Evolutionary conservation across 2,797 vertebrate species (phyloP).

Genomic region (Calcarius lapponicus): DNA sequence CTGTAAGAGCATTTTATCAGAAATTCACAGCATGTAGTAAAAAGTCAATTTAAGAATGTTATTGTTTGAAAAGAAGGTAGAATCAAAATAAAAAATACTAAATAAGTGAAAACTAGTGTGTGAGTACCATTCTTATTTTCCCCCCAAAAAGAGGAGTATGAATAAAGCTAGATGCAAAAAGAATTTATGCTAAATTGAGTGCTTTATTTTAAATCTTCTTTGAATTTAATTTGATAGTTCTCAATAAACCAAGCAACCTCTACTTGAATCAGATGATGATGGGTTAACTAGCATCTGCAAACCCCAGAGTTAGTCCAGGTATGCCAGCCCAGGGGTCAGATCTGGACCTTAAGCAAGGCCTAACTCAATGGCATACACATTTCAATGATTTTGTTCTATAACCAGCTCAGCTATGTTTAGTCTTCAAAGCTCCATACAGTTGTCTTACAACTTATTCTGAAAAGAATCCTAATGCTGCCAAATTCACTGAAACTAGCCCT

Average conservation of each 20-base stretch:
- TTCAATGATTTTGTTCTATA: background rate
- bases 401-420: accelerated
- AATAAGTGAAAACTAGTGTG: background rate
- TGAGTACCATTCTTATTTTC: background rate
- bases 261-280: background rate
- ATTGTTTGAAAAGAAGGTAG: background rate
- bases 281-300: background rate
- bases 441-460: background rate
- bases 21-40: background rate
- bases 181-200: background rate
- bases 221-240: background rate
- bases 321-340: background rate
- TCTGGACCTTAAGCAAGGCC: background rate
- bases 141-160: accelerated
- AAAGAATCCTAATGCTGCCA: background rate
- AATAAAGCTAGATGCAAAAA: background rate
- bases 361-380: background rate
- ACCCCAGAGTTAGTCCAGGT: background rate
- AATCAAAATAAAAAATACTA: background rate
- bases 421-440: background rate
- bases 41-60: background rate
- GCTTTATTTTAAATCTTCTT: background rate
- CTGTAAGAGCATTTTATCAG: background rate
- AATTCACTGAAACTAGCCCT: background rate
- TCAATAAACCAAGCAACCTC: background rate